Evolutionary conservation across 2,113 vertebrate species (phyloP).

Genomic region (Sakesphorus luctuosus): DNA sequence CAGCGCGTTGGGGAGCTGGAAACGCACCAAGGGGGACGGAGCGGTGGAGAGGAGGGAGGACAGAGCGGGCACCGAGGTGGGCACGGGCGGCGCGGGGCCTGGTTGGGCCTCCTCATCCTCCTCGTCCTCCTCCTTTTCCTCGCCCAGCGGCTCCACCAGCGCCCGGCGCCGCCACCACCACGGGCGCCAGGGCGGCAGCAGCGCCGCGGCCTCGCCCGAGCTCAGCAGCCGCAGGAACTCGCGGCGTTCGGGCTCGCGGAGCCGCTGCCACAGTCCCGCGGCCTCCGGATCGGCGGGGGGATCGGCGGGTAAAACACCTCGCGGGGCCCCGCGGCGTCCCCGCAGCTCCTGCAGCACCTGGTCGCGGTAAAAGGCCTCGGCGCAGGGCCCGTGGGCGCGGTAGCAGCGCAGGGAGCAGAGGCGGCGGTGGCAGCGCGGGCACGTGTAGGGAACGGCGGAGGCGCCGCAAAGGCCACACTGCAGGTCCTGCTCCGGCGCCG

Average conservation of each 20-base stretch:
- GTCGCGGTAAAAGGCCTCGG: background rate
- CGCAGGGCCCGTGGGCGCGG: background rate
- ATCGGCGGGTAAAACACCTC: too few relatives aligned
- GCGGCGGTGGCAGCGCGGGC: background rate
- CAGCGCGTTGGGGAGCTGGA: background rate
- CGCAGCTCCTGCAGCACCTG: background rate
- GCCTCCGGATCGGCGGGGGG: too few relatives aligned
- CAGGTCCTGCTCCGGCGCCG: fast-evolving
- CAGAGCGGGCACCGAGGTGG: background rate
- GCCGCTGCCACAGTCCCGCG: background rate
- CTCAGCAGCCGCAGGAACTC: background rate
- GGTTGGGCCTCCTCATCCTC: background rate
- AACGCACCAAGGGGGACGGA: background rate
- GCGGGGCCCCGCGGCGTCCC: fast-evolving
- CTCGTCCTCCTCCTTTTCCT: background rate
- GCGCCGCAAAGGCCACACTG: background rate
- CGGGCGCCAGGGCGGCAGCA: background rate
- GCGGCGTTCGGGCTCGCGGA: background rate
- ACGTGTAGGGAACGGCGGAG: background rate
- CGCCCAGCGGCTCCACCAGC: background rate
- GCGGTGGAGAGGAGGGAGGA: background rate
- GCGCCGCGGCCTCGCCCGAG: background rate
- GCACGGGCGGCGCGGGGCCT: background rate
- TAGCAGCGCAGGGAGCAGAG: background rate
- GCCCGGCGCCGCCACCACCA: background rate